These are phyloP conservation scores for Archilochus colubris DNA, from an alignment of 2,113 vertebrate species.

Conservation along the genomic window DNA sequence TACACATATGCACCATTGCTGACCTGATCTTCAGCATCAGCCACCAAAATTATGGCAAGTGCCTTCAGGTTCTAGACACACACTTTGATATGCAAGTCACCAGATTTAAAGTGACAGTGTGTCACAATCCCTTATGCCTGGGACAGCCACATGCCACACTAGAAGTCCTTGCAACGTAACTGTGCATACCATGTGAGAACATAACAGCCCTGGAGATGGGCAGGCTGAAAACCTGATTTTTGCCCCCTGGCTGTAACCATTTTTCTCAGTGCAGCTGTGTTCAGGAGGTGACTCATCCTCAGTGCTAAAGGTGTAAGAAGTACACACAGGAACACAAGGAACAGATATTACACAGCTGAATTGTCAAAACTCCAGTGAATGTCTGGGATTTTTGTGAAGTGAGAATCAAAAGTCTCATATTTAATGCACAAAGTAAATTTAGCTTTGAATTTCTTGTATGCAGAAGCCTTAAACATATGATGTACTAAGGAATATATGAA, in stretches of 20 bases:
- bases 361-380: background rate
- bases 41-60: background rate
- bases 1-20: fast-evolving
- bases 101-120: background rate
- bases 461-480: background rate
- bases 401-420: background rate
- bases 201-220: slow-evolving; percentile 3
- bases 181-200: background rate
- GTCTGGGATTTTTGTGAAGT: background rate
- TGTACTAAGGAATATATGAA: background rate
- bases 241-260: background rate
- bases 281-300: background rate
- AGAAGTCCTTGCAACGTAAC: background rate
- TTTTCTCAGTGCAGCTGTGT: slow-evolving; percentile 20
- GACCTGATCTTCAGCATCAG: background rate
- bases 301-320: slow-evolving; percentile 7
- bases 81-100: background rate
- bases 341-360: slow-evolving; percentile 18
- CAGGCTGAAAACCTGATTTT: background rate
- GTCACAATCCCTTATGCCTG: background rate
- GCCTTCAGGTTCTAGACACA: background rate
- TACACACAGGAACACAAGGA: slow-evolving; percentile 12
- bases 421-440: slow-evolving; percentile 22
- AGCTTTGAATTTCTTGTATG: background rate
- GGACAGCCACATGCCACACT: background rate